phyloP scores from a whole-genome alignment of 2,113 vertebrate genomes.

The Pedionomus torquatus region DNA sequence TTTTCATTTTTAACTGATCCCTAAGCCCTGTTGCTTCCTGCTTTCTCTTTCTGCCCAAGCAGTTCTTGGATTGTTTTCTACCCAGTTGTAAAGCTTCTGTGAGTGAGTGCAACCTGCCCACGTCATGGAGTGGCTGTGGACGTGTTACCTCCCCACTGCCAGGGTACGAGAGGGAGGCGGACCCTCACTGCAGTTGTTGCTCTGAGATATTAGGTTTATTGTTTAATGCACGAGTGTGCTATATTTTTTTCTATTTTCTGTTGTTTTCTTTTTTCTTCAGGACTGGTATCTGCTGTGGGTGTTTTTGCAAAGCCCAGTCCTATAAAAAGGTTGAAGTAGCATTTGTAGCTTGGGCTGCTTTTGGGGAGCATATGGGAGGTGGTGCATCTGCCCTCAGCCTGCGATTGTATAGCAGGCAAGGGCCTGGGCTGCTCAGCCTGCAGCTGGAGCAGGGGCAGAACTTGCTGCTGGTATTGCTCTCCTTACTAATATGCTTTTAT shows the following conservation, averaged over 20 bases:
- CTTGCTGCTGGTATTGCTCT: neutral
- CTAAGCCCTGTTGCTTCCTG: neutral
- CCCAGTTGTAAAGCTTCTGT: neutral
- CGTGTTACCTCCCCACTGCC: neutral
- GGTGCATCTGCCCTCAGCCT: neutral
- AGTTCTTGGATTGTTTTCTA: neutral
- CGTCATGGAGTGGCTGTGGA: neutral
- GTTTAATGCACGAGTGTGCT: neutral
- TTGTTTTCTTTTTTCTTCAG: neutral
- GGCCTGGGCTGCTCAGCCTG: neutral
- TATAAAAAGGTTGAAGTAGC: neutral
- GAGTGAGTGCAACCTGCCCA: neutral
- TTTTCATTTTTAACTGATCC: neutral
- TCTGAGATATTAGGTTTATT: neutral
- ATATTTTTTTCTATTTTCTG: too few species aligned
- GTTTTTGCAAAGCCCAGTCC: neutral
- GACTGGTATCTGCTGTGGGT: neutral
- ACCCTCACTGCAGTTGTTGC: neutral
- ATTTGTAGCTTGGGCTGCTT: neutral
- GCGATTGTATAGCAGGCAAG: accelerated
- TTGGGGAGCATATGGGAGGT: accelerated
- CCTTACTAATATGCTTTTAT: accelerated
- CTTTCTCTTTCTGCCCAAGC: neutral
- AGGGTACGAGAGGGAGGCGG: neutral
- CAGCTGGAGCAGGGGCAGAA: neutral